Base-by-base conservation (phyloP, 1,140 invertebrate species). In the Augochlora pura region DNA sequence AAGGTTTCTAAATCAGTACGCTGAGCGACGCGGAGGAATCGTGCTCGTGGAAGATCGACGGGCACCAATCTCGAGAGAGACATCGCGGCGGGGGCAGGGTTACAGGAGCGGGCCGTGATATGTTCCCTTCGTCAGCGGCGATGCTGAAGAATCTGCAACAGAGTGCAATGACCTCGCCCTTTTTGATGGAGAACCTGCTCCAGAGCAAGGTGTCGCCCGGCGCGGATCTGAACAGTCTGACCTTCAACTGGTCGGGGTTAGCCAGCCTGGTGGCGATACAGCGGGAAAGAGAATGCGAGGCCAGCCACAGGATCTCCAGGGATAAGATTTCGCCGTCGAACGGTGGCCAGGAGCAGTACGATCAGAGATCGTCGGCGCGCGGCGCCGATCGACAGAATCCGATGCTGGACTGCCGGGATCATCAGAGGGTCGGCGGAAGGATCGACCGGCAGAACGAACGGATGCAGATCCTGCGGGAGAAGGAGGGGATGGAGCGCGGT, bases 171-270 rank as follows among this genome's bases (percentile, higher is more conserved):
- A 88, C 90, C 68, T 91, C 93, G 84, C 92, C 93, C 12, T 94
- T 94, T 81, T 87, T 94, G 21, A 93, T 94, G 90, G 94, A 94
- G 86, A 94, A 94, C 85, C 86, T 94, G 25, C 89, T 94, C 38
- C 91, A 94, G 80, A 94, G 93, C 79, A 93, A 92, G 82, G 86
- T 87, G 25, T 83, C 91, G 32, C 83, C 88, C 18, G 89, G 87
- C 23, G 85, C 87, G 49, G 90, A 92, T 27, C 87, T 93, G 23
- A 91, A 90, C 21, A 92, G 91, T 42, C 59, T 93, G 73, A 93
- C 92, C 59, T 87, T 93, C 32, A 93, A 92, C 72, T 91, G 91
- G 91, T 90, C 91, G 12, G 32, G 32, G 32, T 32, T 32, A 2
- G 91, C 91, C 9, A 92, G 90, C 79, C 38, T 92, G 64, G 90